A percentile compares a stretch with the other conserved stretches of the same genome.
These are phyloP conservation scores for Eupithecia tripunctaria DNA, from an alignment of 2,888 invertebrate species.

Conservation along the genomic window DNA sequence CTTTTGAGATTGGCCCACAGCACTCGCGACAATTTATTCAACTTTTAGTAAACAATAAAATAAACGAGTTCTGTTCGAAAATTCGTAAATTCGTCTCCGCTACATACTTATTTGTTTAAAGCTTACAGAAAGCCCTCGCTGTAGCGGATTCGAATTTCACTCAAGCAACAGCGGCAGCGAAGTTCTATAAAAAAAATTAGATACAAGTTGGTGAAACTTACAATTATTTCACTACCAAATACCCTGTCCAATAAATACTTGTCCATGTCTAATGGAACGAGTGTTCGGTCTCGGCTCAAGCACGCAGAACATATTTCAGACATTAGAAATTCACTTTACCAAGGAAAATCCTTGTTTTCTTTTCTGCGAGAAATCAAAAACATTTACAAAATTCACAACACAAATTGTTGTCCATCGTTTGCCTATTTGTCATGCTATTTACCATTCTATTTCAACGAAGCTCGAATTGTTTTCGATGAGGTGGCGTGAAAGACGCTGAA, in stretches of 20 bases:
- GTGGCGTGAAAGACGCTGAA: background rate
- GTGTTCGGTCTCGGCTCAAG: slow-evolving; percentile 22
- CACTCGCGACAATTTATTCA: too few species aligned
- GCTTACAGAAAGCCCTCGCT: too few species aligned
- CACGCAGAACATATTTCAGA: slow-evolving; percentile 28
- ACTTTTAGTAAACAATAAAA: too few species aligned
- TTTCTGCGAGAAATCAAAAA: background rate
- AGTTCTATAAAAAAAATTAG: background rate
- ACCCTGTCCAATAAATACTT: slow-evolving; percentile 13
- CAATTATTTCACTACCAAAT: slow-evolving; percentile 17
- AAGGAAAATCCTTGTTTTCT: background rate
- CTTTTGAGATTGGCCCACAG: too few species aligned
- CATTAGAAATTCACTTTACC: slow-evolving; percentile 10
- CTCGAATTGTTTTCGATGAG: background rate
- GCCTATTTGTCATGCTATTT: background rate
- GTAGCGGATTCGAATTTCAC: background rate
- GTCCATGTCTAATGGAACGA: slow-evolving; percentile 20
- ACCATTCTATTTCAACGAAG: background rate
- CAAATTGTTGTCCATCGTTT: background rate
- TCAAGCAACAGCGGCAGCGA: too few species aligned
- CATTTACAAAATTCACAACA: background rate
- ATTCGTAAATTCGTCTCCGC: too few species aligned
- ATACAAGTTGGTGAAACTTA: slow-evolving; percentile 7
- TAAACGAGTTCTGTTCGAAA: too few species aligned
- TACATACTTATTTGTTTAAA: too few species aligned